A percentile compares a stretch with the other conserved stretches of the same genome.
Evolutionary conservation across 2,888 invertebrate species (phyloP).

Genomic region (Perizoma flavofasciatum): DNA sequence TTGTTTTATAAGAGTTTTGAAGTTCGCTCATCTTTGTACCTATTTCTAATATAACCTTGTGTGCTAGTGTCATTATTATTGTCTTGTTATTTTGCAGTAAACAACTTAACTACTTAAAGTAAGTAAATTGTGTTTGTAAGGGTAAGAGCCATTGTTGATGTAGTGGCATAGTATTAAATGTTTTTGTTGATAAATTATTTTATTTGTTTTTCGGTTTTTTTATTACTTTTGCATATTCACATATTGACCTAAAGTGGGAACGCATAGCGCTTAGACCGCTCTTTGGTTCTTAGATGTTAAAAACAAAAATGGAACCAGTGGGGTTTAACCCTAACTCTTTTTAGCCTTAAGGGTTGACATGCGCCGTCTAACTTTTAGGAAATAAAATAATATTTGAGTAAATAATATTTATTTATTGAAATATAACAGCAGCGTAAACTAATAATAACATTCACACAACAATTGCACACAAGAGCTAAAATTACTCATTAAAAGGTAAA

Average conservation of each 20-base stretch:
- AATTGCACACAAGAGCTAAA: conserved; percentile 56
- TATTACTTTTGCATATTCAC: not conserved
- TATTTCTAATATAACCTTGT: no score
- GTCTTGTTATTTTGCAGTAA: not conserved
- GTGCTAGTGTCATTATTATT: no score
- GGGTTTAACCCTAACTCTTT: no score
- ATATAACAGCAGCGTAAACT: conserved; percentile 62
- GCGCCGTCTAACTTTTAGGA: no score
- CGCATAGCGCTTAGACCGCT: no score
- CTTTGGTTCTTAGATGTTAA: no score
- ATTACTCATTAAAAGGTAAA: conserved; percentile 3
- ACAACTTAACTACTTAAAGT: conserved; percentile 9
- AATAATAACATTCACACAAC: conserved; percentile 54
- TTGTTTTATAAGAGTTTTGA: no score
- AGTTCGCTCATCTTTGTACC: no score
- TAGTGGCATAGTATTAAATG: conserved; percentile 52
- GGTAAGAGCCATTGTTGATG: conserved; percentile 15
- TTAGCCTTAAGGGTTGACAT: no score
- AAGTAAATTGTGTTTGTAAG: conserved; percentile 16
- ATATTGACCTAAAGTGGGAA: no score
- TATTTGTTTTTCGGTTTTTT: conserved; percentile 46
- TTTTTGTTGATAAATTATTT: conserved; percentile 63
- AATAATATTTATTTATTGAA: conserved; percentile 67
- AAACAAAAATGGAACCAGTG: no score
- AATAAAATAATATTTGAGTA: conserved; percentile 19